Base-by-base conservation (phyloP, 2,888 invertebrate species). In the Drosophila ustulata region DNA sequence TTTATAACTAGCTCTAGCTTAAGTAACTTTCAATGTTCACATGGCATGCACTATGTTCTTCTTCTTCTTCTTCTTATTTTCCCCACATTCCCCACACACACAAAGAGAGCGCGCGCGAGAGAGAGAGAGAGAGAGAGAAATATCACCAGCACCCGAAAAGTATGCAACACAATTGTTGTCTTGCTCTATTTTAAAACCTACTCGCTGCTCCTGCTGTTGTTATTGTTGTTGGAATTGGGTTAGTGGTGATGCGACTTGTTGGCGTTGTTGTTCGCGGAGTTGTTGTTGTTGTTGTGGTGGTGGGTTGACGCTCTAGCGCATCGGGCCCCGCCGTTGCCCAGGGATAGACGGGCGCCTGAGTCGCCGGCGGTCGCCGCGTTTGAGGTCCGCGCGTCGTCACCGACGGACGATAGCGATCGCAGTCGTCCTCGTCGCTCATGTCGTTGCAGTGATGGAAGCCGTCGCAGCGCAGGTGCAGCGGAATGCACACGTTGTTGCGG, bases 381-480 rank as follows among this genome's bases (percentile, higher is more conserved):
- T 3, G 45, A 3, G 75, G 71, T 3, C 78, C 67, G 0, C 78
- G 59, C 0, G 82, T 82, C 1, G 80, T 61, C 5, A 8, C 23
- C 2, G 70, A 75, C 43, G 49, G 4, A 11, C 28, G 43, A 67
- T 90, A 90, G 3, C 64, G 63, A 3, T 90, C 88, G 80, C 94
- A 94, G 75, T 92, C 91, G 43, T 80, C 82, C 89, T 95, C 95
- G 85, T 95, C 95, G 49, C 94, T 93, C 78, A 93, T 90, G 90
- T 95, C 95, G 69, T 93, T 91, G 91, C 95, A 96, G 82, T 96
- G 94, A 72, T 88, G 88, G 55, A 90, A 86, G 43, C 93, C 93
- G 91, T 96, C 94, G 90, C 95, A 95, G 64, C 93, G 90, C 56
- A 91, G 74, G 11, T 86, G 71, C 56, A 88, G 47, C 8, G 91